phyloP scores from a whole-genome alignment of 2,797 vertebrate species.

The Clamator glandarius region DNA sequence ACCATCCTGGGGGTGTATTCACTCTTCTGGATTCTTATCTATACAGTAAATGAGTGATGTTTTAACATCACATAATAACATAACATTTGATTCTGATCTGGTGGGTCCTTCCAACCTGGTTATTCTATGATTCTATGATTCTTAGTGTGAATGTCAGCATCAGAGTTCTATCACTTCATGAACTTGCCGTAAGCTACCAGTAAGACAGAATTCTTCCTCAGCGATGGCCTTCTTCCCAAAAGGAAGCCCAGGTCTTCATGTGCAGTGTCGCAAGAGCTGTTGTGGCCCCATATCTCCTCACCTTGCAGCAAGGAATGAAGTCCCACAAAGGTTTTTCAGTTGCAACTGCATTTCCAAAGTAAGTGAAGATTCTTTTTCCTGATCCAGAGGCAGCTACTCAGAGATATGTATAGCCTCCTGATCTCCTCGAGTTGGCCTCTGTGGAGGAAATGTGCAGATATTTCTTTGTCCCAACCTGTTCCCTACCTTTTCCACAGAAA shows the following conservation, averaged over 20 bases:
- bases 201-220: not conserved
- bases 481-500: not conserved
- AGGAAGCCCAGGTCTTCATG: not conserved
- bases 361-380: not conserved
- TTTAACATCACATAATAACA: too few species aligned
- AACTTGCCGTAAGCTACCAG: not conserved
- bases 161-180: not conserved
- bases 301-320: not conserved
- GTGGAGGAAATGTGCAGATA: not conserved
- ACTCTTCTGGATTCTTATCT: not conserved
- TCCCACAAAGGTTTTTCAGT: not conserved
- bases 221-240: accelerated
- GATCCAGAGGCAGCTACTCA: not conserved
- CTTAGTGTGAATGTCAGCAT: not conserved
- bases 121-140: too few species aligned
- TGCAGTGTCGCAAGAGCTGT: not conserved
- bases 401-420: not conserved
- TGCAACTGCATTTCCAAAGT: not conserved
- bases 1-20: accelerated
- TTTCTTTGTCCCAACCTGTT: not conserved
- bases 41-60: too few species aligned
- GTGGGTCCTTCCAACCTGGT: too few species aligned
- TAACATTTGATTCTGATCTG: too few species aligned
- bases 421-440: not conserved
- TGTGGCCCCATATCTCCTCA: not conserved